Percentiles rank a stretch among this genome's conserved stretches.
Evolutionary conservation across 2,113 vertebrate species (phyloP).

Genomic region (Neolamprologus toae): DNA sequence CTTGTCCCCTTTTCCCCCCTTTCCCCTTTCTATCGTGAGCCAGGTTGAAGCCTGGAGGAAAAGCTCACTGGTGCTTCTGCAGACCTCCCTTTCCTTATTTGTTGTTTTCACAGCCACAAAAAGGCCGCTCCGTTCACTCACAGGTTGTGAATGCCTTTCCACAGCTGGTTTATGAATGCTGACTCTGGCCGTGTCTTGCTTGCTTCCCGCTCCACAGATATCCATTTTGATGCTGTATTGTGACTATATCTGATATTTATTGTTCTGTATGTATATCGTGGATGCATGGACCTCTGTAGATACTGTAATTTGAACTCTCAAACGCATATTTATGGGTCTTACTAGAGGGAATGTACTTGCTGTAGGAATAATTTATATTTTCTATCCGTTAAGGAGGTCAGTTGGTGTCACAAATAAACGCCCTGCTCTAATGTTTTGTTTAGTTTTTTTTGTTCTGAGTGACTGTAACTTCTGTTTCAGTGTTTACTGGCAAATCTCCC

Average conservation of each 20-base stretch:
- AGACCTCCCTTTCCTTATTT: background rate
- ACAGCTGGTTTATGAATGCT: background rate
- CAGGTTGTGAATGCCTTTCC: background rate
- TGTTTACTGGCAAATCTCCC: background rate
- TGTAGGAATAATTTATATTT: slow-evolving; percentile 83
- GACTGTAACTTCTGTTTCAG: background rate
- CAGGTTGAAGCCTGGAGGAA: slow-evolving; percentile 19
- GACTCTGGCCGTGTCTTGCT: background rate
- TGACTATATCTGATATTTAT: slow-evolving; percentile 71
- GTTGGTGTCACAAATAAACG: background rate
- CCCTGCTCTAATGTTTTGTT: background rate
- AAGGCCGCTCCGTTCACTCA: background rate
- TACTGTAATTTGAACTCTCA: slow-evolving; percentile 68
- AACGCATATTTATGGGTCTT: slow-evolving; percentile 79
- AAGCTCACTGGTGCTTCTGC: slow-evolving; percentile 11
- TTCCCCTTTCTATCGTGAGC: background rate
- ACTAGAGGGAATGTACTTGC: slow-evolving; percentile 79
- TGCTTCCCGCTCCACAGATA: background rate
- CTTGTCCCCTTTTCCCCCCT: background rate
- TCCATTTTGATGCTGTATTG: slow-evolving; percentile 70
- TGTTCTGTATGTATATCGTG: slow-evolving; percentile 77
- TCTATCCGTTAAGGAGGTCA: slow-evolving; percentile 72
- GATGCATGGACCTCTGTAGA: slow-evolving; percentile 81
- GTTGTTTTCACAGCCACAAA: background rate
- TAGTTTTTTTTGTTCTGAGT: background rate